Percentiles rank a stretch among this genome's conserved stretches.
phyloP scores from a whole-genome alignment of 2,113 vertebrate genomes.

The Illadopsis cleaveri region DNA sequence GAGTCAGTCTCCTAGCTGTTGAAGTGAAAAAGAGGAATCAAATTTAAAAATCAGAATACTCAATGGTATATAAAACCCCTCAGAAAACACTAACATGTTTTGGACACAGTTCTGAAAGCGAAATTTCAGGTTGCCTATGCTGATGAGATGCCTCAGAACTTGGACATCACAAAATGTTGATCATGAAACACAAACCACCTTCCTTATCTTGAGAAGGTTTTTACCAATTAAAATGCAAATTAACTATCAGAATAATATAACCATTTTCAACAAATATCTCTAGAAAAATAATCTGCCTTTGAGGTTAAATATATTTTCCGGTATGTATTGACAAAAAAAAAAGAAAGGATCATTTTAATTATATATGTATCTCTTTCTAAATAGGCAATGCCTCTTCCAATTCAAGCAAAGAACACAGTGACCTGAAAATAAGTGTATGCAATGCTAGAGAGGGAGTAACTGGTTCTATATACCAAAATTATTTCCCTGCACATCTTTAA shows the following conservation, averaged over 20 bases:
- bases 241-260: neutral
- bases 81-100: neutral
- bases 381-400: neutral
- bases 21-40: neutral
- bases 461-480: neutral
- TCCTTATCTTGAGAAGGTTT: neutral
- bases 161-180: neutral
- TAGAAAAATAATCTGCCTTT: neutral
- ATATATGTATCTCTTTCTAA: neutral
- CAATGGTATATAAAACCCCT: rapidly evolving
- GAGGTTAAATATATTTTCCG: neutral
- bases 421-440: neutral
- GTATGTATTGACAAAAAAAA: neutral
- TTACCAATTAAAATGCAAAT: neutral
- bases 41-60: neutral
- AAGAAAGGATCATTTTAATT: neutral
- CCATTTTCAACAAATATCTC: neutral
- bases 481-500: neutral
- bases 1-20: neutral
- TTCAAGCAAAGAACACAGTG: neutral
- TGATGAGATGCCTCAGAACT: neutral
- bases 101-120: neutral
- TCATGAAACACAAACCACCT: neutral
- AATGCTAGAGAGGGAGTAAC: neutral
- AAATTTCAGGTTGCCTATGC: neutral